Conservation (phyloP, 2,797 vertebrate genomes). For the Brotula barbata region DNA sequence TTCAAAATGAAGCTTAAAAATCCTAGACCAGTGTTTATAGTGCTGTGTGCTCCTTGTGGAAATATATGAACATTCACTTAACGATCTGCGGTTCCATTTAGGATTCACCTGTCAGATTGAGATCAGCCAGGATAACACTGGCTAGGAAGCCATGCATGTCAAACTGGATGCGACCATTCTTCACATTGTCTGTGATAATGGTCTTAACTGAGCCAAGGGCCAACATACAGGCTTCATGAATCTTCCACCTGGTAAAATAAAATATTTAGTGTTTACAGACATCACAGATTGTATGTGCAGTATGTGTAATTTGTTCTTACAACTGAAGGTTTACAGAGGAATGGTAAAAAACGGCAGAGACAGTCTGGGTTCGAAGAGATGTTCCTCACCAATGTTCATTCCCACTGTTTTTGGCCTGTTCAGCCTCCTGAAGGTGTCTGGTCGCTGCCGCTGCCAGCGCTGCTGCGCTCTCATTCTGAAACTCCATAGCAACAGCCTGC, state of each 20-base stretch:
- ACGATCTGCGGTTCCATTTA: not conserved
- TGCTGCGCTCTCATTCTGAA: conserved; percentile 96
- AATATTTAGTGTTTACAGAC: not conserved
- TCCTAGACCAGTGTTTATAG: too few relatives aligned
- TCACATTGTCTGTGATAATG: conserved; percentile 93
- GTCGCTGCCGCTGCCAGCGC: conserved; percentile 96
- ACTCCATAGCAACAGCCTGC: conserved; percentile 96
- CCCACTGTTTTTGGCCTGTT: conserved; percentile 88
- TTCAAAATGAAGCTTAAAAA: too few relatives aligned
- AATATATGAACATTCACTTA: not conserved
- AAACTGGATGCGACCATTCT: conserved; percentile 93
- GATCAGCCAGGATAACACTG: conserved; percentile 91
- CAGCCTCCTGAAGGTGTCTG: conserved; percentile 94
- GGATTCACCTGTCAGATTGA: conserved; percentile 88
- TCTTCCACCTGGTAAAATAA: conserved; percentile 88
- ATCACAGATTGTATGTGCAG: too few relatives aligned
- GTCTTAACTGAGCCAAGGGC: conserved; percentile 96
- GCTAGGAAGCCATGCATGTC: conserved; percentile 98
- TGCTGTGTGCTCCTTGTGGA: too few relatives aligned
- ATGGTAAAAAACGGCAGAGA: too few relatives aligned
- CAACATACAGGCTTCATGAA: conserved; percentile 97
- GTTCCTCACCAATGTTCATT: conserved; percentile 89
- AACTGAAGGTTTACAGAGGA: too few relatives aligned
- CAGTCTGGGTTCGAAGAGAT: too few relatives aligned
- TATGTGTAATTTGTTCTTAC: too few relatives aligned